Evolutionary conservation across 2,797 vertebrate genomes (phyloP).

Genomic region (Vespertilio murinus): DNA sequence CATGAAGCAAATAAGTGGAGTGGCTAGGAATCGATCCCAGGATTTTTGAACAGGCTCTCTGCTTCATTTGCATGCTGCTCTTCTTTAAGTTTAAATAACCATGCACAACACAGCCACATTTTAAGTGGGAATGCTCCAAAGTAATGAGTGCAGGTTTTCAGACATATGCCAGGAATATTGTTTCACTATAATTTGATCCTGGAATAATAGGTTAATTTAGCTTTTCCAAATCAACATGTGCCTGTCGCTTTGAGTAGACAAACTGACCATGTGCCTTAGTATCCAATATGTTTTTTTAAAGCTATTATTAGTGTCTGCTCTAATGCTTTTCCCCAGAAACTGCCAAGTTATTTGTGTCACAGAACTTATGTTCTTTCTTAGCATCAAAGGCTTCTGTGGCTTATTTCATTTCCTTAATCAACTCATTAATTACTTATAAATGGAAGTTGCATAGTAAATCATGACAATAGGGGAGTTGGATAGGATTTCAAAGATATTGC

Average conservation of each 20-base stretch:
- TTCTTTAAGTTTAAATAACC: background rate
- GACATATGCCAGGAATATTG: background rate
- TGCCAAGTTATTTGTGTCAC: background rate
- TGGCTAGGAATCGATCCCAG: background rate
- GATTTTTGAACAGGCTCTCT: background rate
- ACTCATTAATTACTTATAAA: constrained; percentile 8
- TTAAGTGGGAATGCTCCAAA: background rate
- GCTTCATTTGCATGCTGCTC: background rate
- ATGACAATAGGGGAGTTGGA: background rate
- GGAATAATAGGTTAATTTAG: background rate
- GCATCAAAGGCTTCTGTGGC: background rate
- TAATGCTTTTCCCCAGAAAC: background rate
- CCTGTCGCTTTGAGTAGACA: background rate
- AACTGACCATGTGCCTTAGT: background rate
- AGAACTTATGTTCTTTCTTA: background rate
- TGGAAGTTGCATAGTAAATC: background rate
- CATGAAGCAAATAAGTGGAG: background rate
- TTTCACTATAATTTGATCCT: background rate
- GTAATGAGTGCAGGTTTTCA: background rate
- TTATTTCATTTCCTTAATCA: constrained; percentile 13
- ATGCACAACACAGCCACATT: background rate
- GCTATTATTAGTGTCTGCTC: background rate
- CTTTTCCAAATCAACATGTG: background rate
- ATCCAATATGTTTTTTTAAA: background rate
- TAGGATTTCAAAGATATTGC: background rate